Conservation (phyloP, 2,888 invertebrate species). For the Imbricaverruca yamaguchii region DNA sequence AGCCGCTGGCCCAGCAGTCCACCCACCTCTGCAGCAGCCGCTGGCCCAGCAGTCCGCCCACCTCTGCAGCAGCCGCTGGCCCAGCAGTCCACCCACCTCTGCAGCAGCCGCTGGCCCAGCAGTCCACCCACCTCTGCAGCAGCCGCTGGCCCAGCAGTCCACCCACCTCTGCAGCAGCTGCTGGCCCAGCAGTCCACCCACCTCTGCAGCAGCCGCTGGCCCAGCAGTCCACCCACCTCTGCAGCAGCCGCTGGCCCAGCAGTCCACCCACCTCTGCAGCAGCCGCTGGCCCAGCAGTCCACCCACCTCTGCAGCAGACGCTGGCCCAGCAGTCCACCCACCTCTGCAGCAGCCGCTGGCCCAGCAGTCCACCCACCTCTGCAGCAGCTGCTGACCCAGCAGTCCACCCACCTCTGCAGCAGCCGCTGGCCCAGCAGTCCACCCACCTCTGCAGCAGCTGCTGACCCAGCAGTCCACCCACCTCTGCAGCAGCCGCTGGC, state of each 20-base stretch:
- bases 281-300: slow-evolving; percentile 70
- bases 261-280: slow-evolving; percentile 47
- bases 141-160: slow-evolving; percentile 70
- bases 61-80: slow-evolving; percentile 56
- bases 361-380: slow-evolving; percentile 57
- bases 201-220: slow-evolving; percentile 56
- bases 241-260: slow-evolving; percentile 64
- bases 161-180: slow-evolving; percentile 49
- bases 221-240: slow-evolving; percentile 57
- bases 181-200: slow-evolving; percentile 64
- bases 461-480: slow-evolving; percentile 64
- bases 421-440: slow-evolving; percentile 70
- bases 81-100: slow-evolving; percentile 57
- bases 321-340: slow-evolving; percentile 64
- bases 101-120: slow-evolving; percentile 64
- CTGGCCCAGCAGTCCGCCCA: slow-evolving; percentile 64
- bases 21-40: slow-evolving; percentile 49
- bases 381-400: slow-evolving; percentile 64
- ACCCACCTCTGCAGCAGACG: slow-evolving; percentile 49
- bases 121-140: slow-evolving; percentile 47
- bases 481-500: slow-evolving; percentile 56
- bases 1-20: slow-evolving; percentile 70
- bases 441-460: slow-evolving; percentile 49
- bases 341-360: slow-evolving; percentile 56
- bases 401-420: slow-evolving; percentile 47